Conservation (phyloP, 2,113 vertebrate species). For the Megatriorchis doriae region DNA sequence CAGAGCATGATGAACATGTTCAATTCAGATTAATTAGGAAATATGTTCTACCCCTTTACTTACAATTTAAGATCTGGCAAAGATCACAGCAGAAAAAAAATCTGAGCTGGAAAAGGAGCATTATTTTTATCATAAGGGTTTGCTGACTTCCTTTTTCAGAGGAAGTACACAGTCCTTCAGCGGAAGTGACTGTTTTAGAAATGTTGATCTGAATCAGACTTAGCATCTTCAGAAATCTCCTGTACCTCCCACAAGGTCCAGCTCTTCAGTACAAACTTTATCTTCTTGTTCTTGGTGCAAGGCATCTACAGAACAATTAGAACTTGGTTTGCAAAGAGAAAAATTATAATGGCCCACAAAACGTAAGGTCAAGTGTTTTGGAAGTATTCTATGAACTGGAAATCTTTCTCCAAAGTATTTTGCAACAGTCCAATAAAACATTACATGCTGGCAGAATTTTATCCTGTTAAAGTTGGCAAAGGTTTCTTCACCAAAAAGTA, state of each 20-base stretch:
- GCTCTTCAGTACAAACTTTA: not conserved
- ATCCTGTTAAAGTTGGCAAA: constrained; percentile 51
- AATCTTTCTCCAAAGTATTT: constrained; percentile 59
- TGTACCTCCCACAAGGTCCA: not conserved
- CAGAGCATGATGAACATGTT: not conserved
- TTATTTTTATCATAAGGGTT: not conserved
- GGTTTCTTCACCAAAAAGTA: constrained; percentile 32
- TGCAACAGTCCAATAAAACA: constrained; percentile 24
- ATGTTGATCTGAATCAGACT: not conserved
- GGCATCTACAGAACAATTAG: not conserved
- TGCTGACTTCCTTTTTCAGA: not conserved
- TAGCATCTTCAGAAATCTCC: not conserved
- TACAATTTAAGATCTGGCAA: not conserved
- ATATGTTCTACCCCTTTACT: not conserved
- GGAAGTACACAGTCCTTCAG: not conserved
- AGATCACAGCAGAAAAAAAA: not conserved
- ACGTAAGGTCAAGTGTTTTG: constrained; percentile 19
- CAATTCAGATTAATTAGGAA: not conserved
- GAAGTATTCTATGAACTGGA: constrained; percentile 60
- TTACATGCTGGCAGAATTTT: constrained; percentile 9
- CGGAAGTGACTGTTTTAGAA: not conserved
- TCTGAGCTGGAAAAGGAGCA: not conserved
- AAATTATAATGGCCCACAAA: constrained; percentile 6
- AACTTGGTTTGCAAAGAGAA: constrained; percentile 21
- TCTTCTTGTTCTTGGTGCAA: not conserved